A percentile compares a stretch with the other conserved stretches of the same genome.
phyloP scores from a whole-genome alignment of 1,140 invertebrate genomes.

The Atta texana region DNA sequence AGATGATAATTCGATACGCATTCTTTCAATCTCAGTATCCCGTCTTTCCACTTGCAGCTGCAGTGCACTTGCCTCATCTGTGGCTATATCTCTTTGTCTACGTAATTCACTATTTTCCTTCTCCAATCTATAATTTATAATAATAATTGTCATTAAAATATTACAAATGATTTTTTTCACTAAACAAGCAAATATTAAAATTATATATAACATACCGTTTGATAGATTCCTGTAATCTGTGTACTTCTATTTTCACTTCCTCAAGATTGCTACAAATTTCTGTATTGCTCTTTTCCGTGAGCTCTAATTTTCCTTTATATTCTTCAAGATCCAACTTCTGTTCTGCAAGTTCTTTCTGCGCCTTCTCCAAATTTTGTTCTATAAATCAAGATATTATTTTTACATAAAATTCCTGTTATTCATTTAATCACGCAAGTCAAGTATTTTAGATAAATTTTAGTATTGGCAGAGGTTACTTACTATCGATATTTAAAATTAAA shows the following conservation, averaged over 20 bases:
- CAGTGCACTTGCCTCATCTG: constrained; percentile 91
- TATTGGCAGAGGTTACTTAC: too few relatives aligned
- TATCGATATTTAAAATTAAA: neutral
- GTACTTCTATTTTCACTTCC: constrained; percentile 88
- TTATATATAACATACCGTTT: constrained; percentile 78
- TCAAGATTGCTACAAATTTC: constrained; percentile 89
- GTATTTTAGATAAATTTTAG: neutral
- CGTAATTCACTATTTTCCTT: constrained; percentile 86
- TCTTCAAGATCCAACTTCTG: constrained; percentile 89
- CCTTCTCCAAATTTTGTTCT: constrained; percentile 88
- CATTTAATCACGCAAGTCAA: neutral
- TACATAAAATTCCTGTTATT: neutral
- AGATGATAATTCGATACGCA: constrained; percentile 88
- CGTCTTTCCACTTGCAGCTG: constrained; percentile 90
- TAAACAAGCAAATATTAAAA: too few relatives aligned
- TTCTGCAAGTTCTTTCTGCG: constrained; percentile 88
- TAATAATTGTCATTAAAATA: neutral
- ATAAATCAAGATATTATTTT: constrained; percentile 67
- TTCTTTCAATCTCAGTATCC: constrained; percentile 90
- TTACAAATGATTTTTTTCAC: neutral
- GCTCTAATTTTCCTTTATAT: constrained; percentile 88
- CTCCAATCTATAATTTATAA: constrained; percentile 84
- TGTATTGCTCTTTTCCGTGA: constrained; percentile 88
- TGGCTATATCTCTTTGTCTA: constrained; percentile 88
- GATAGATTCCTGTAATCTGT: constrained; percentile 88